These are phyloP conservation scores for Orestias chungarensis DNA, from an alignment of 2,797 vertebrate genomes.

Conservation along the genomic window DNA sequence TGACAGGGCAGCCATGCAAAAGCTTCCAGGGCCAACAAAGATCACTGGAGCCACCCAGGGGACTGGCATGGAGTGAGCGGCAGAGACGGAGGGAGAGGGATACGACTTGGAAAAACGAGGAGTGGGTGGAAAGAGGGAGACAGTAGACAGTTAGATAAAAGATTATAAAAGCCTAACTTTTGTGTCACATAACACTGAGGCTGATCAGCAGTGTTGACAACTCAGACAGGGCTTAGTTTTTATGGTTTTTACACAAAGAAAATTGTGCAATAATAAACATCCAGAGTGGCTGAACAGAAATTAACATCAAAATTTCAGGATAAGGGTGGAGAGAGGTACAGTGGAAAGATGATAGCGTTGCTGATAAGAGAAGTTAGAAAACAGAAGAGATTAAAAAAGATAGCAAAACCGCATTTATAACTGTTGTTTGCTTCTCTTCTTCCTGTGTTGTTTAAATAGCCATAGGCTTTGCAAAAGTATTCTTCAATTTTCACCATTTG, in stretches of 20 bases:
- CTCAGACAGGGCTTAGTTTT: conserved; percentile 29
- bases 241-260: conserved; percentile 26
- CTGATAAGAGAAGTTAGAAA: neutral
- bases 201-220: conserved; percentile 54
- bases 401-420: neutral
- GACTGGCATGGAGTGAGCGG: conserved; percentile 50
- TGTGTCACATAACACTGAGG: conserved; percentile 59
- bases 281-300: conserved; percentile 19
- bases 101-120: conserved; percentile 55
- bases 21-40: conserved; percentile 47
- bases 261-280: conserved; percentile 34
- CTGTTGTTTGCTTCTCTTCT: neutral
- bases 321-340: conserved; percentile 12
- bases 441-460: neutral
- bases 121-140: conserved; percentile 67
- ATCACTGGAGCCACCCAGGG: conserved; percentile 61
- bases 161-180: conserved; percentile 68
- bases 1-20: conserved; percentile 69
- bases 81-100: conserved; percentile 59
- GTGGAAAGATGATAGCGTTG: conserved; percentile 16
- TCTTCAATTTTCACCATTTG: neutral
- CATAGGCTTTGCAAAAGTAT: neutral
- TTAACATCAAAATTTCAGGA: neutral
- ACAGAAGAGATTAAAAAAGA: neutral
- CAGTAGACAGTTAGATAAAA: conserved; percentile 66